Evolutionary conservation across 2,797 vertebrate genomes (phyloP), one percentile per base, ranked within the genome.

Genomic region (Artibeus lituratus): DNA sequence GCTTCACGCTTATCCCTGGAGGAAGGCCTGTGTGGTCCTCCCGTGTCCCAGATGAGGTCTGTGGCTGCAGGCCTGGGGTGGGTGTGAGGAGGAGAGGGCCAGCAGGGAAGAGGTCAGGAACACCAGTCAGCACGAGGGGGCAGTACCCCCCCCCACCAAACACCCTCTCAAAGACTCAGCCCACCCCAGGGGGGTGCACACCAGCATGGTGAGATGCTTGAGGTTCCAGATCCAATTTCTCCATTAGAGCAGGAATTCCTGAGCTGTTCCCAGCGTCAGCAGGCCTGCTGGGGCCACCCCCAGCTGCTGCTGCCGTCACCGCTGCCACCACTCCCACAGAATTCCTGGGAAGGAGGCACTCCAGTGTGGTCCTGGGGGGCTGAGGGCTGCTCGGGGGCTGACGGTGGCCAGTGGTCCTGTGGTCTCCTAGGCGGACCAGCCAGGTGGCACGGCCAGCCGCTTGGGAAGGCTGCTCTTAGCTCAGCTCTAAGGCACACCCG

Each of bases 241-340:
- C 83, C 86, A 35, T 91, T 91, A 93, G n/a, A 72, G 65, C 89
- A 88, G 86, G 84, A 92, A 94, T 92, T 92, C 92, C 90, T 72
- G 49, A 84, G 78, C 12, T 2, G 29, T 76, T 96, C 4, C 57
- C 82, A 92, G 81, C 12, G 5, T 59, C 65, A 3, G 47, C 0
- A 6, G 37, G 39, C 92, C 94, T 90, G 26, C 83, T 0, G 0
- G 83, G 42, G 65, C 89, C 2, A 4, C 90, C 57, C 65, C 16
- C 14, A 44, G 53, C 76, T 4, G 55, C 77, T 1, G 22, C 59
- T 0, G 3, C n/a, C 47, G 3, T 53, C 37, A 11, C 74, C 49
- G 3, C 72, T 22, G 3, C n/a, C 47, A 4, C 59, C 37, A 11
- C 44, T 37, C 42, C 39, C 1, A 2, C 11, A 21, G 85, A 81